Percentiles rank a stretch among this genome's conserved stretches.
Conservation (phyloP, 92 coral and sea anemone genomes). For the Palythoa grandis region DNA sequence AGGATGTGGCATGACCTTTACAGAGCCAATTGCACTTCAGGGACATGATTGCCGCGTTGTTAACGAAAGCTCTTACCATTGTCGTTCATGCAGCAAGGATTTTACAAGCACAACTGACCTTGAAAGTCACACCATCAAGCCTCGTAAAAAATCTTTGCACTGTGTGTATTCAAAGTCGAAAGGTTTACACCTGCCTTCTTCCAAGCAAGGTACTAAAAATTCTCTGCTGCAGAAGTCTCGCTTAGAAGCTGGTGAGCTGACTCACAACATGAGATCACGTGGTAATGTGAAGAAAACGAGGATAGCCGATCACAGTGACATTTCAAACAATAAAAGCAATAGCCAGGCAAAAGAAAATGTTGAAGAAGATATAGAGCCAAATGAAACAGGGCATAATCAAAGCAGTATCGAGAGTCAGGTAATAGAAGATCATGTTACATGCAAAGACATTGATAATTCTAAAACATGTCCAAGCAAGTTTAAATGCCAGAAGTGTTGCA, state of each 20-base stretch:
- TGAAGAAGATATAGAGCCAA: background rate
- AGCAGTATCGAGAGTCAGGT: background rate
- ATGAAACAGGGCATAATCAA: background rate
- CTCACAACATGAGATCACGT: constrained; percentile 36
- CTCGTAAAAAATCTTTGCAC: background rate
- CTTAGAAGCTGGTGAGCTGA: constrained; percentile 33
- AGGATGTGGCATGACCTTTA: background rate
- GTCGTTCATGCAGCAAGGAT: constrained; percentile 3
- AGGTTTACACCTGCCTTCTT: background rate
- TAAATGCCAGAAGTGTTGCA: background rate
- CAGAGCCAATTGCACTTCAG: constrained; percentile 19
- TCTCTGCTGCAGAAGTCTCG: constrained; percentile 33
- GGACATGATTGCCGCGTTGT: background rate
- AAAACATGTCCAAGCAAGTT: background rate
- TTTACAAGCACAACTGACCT: background rate
- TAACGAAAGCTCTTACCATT: background rate
- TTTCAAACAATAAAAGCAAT: background rate
- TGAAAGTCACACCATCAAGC: constrained; percentile 12
- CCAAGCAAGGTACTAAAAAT: background rate
- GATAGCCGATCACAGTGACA: background rate
- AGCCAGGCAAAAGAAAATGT: background rate
- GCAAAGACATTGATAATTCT: background rate
- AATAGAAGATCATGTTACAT: background rate
- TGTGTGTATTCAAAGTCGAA: constrained; percentile 3
- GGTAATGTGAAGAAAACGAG: background rate